Evolutionary conservation across 2,797 vertebrate genomes (phyloP).

Genomic region (Sebastes miniatus): DNA sequence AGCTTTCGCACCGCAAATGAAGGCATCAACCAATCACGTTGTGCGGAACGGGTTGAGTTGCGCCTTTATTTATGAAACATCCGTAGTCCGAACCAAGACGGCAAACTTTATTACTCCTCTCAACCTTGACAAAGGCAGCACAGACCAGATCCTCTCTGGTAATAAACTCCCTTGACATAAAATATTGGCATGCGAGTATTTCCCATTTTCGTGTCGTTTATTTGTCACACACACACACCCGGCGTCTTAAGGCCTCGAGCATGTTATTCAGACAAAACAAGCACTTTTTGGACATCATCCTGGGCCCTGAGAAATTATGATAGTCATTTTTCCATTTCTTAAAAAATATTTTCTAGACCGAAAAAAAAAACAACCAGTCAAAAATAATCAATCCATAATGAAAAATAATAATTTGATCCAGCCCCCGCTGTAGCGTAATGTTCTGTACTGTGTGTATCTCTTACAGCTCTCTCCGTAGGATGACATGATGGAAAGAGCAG

Average conservation of each 20-base stretch:
- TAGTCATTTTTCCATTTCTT: background rate
- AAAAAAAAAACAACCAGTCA: background rate
- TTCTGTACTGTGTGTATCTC: constrained; percentile 30
- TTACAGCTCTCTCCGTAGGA: constrained; percentile 38
- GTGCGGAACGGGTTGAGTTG: background rate
- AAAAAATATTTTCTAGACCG: background rate
- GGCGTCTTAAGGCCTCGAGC: background rate
- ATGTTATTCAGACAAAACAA: background rate
- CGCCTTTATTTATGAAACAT: background rate
- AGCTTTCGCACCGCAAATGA: background rate
- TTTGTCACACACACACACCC: too few species aligned
- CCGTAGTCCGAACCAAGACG: too few species aligned
- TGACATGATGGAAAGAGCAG: constrained; percentile 74
- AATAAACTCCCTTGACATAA: too few species aligned
- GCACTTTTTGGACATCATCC: background rate
- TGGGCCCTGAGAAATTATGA: background rate
- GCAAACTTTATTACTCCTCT: too few species aligned
- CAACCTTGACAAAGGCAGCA: too few species aligned
- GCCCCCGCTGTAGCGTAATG: background rate
- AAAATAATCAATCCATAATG: background rate
- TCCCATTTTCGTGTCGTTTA: too few species aligned
- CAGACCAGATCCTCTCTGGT: too few species aligned
- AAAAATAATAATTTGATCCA: constrained; percentile 1
- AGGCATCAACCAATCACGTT: background rate
- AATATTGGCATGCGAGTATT: too few species aligned